phyloP scores from a whole-genome alignment of 2,797 vertebrate species.

The Pangasius djambal region DNA sequence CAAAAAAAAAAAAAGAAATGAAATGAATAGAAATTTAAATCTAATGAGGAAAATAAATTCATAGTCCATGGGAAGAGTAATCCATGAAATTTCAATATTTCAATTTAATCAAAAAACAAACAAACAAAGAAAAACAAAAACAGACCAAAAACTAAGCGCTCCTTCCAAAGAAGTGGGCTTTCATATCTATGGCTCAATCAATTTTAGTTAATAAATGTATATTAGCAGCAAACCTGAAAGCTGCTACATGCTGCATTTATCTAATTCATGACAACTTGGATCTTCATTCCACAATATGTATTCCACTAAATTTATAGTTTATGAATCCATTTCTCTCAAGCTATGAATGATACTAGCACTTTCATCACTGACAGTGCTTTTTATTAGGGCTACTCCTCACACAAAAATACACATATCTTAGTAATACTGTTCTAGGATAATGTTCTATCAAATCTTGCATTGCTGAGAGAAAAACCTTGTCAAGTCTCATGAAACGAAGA shows the following conservation, averaged over 20 bases:
- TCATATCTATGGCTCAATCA: background rate
- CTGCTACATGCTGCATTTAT: conserved; percentile 29
- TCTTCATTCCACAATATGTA: conserved; percentile 30
- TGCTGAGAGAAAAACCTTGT: conserved; percentile 38
- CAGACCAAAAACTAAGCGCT: background rate
- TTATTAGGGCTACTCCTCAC: conserved; percentile 9
- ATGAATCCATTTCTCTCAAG: conserved; percentile 18
- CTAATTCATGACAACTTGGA: conserved; percentile 57
- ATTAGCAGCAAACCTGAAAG: conserved; percentile 6
- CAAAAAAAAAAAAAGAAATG: background rate
- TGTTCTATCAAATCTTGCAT: conserved; percentile 14
- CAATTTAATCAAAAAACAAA: background rate
- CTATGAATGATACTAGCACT: conserved; percentile 24
- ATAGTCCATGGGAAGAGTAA: background rate
- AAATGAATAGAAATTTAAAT: background rate
- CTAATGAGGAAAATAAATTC: background rate
- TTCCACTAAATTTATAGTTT: conserved; percentile 44
- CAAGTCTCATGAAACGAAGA: conserved; percentile 30
- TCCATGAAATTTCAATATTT: background rate
- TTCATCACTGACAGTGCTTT: conserved; percentile 16
- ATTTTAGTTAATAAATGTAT: background rate
- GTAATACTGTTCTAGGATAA: conserved; percentile 21
- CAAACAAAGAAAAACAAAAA: too few species aligned
- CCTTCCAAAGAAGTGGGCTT: background rate
- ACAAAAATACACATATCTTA: conserved; percentile 9